Conservation (phyloP, 1,140 invertebrate species). For the Drosophila bocqueti region DNA sequence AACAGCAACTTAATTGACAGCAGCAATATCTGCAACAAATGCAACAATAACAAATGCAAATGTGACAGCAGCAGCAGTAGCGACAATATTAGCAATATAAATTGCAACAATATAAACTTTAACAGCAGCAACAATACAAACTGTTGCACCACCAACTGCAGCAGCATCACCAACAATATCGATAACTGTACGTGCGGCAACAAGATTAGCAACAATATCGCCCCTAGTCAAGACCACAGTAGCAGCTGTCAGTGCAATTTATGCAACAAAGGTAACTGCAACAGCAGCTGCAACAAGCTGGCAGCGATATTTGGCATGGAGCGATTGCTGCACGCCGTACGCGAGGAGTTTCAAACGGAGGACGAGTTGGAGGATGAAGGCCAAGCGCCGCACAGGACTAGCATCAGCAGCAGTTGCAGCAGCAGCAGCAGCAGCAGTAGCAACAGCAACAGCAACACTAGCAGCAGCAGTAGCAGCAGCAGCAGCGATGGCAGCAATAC, state of each 20-base stretch:
- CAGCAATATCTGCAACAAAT: slow-evolving; percentile 14
- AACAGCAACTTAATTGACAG: slow-evolving; percentile 5
- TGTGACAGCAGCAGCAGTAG: not conserved
- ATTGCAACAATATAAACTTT: slow-evolving; percentile 13
- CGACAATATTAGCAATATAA: slow-evolving; percentile 7
- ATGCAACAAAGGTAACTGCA: slow-evolving; percentile 28
- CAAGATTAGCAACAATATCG: slow-evolving; percentile 33
- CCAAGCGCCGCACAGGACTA: slow-evolving; percentile 2
- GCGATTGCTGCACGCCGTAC: slow-evolving; percentile 72
- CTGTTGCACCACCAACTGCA: not conserved
- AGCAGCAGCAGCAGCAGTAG: slow-evolving; percentile 23
- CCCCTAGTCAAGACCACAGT: slow-evolving; percentile 3
- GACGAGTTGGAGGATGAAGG: slow-evolving; percentile 52
- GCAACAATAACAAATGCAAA: not conserved
- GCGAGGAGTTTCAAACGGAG: slow-evolving; percentile 76
- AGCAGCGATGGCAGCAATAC: slow-evolving; percentile 13
- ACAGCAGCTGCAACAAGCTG: slow-evolving; percentile 14
- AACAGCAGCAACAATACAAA: not conserved
- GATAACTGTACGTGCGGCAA: slow-evolving; percentile 45
- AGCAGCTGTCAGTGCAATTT: slow-evolving; percentile 22
- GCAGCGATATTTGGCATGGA: slow-evolving; percentile 66
- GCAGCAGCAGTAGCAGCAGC: slow-evolving; percentile 12
- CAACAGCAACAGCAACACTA: slow-evolving; percentile 14
- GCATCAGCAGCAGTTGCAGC: slow-evolving; percentile 17
- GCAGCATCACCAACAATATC: slow-evolving; percentile 8